Conservation (phyloP, 1,140 invertebrate species). For the Coptotermes formosanus region DNA sequence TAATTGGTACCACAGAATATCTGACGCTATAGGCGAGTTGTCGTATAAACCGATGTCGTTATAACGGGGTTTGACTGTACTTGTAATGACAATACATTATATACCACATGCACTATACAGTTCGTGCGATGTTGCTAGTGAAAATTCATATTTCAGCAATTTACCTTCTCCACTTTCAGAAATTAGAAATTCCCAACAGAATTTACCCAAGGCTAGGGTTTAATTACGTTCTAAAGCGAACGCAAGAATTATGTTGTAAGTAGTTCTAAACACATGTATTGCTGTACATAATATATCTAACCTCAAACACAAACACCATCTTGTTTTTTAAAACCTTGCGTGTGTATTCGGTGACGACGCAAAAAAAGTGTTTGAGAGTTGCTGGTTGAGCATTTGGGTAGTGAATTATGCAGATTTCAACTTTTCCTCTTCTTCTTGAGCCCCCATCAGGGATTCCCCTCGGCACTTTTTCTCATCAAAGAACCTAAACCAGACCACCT, state of each 20-base stretch:
- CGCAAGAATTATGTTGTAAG: background rate
- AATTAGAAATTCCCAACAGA: background rate
- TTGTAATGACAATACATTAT: too few species aligned
- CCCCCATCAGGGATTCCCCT: background rate
- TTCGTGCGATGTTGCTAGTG: background rate
- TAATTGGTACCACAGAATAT: too few species aligned
- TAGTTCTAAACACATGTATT: background rate
- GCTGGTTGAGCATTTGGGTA: conserved; percentile 14
- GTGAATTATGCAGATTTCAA: conserved; percentile 19
- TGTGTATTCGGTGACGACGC: background rate
- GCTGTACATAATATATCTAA: background rate
- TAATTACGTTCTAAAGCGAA: background rate
- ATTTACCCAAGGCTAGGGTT: background rate
- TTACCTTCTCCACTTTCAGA: background rate
- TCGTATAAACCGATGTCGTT: too few species aligned
- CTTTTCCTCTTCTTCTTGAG: background rate
- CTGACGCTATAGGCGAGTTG: too few species aligned
- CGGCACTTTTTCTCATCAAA: conserved; percentile 18
- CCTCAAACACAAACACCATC: background rate
- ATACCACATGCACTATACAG: background rate
- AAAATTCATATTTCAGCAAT: background rate
- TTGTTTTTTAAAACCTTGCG: background rate
- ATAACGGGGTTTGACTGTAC: too few species aligned
- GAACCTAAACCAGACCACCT: conserved; percentile 1
- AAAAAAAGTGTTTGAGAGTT: background rate